Conservation (phyloP, 2,888 invertebrate genomes). For the Opisthograptis luteolata region DNA sequence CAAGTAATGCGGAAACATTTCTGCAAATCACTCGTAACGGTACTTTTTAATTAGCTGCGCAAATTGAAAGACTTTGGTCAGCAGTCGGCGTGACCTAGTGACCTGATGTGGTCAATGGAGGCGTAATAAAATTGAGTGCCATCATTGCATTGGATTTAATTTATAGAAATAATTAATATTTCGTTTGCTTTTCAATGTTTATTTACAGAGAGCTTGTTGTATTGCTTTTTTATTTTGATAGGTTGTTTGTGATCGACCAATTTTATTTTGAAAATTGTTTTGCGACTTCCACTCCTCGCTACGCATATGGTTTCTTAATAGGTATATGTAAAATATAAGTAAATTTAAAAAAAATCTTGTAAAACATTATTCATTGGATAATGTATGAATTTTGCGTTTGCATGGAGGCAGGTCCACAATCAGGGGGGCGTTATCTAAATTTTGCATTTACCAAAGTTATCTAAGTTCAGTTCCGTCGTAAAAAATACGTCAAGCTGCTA, state of each 20-base stretch:
- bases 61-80: slow-evolving; percentile 10
- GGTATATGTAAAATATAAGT: no score
- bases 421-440: no score
- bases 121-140: neutral
- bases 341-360: no score
- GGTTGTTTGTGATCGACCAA: no score
- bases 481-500: no score
- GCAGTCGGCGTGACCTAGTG: slow-evolving; percentile 8
- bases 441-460: no score
- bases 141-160: neutral
- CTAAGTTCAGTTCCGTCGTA: no score
- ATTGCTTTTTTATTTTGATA: no score
- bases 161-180: neutral
- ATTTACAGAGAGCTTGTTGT: no score
- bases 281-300: no score
- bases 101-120: neutral
- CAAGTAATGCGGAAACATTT: slow-evolving; percentile 4
- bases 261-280: no score
- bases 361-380: neutral
- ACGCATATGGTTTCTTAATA: no score
- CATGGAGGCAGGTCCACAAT: neutral
- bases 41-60: slow-evolving; percentile 17
- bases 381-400: neutral
- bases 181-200: neutral
- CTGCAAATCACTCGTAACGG: slow-evolving; percentile 10